phyloP scores from a whole-genome alignment of 2,113 vertebrate species.

The Phylloscopus whistleri region DNA sequence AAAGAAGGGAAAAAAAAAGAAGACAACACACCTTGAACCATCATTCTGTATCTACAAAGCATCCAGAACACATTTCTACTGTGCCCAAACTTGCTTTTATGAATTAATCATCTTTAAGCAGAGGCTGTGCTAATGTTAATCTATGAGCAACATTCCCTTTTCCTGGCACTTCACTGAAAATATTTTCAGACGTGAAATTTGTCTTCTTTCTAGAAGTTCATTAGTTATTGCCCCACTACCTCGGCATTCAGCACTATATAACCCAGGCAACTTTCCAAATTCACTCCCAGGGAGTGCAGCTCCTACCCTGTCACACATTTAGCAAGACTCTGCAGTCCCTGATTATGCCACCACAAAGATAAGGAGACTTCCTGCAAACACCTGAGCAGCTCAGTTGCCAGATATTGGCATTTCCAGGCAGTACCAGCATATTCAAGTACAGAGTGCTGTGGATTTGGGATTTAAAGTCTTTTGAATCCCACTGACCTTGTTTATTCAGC shows the following conservation, averaged over 20 bases:
- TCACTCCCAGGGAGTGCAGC: neutral
- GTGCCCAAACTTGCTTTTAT: neutral
- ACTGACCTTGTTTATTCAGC: neutral
- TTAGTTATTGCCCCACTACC: slow-evolving; percentile 47
- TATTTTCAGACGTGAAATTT: neutral
- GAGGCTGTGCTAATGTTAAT: neutral
- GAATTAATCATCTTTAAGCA: neutral
- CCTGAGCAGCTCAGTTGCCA: neutral
- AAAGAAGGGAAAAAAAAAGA: neutral
- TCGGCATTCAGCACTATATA: neutral
- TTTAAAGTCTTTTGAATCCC: neutral
- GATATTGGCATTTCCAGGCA: neutral
- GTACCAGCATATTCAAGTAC: neutral
- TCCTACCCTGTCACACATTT: neutral
- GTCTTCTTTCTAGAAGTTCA: slow-evolving; percentile 32
- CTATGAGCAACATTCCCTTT: neutral
- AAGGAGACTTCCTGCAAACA: neutral
- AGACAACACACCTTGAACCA: neutral
- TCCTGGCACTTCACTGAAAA: neutral
- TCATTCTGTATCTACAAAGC: neutral
- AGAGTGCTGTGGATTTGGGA: neutral
- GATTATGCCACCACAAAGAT: neutral
- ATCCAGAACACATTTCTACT: neutral
- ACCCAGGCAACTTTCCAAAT: slow-evolving; percentile 40
- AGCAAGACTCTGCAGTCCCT: neutral